Evolutionary conservation across 2,113 vertebrate genomes (phyloP).

Genomic region (Ammospiza nelsoni): DNA sequence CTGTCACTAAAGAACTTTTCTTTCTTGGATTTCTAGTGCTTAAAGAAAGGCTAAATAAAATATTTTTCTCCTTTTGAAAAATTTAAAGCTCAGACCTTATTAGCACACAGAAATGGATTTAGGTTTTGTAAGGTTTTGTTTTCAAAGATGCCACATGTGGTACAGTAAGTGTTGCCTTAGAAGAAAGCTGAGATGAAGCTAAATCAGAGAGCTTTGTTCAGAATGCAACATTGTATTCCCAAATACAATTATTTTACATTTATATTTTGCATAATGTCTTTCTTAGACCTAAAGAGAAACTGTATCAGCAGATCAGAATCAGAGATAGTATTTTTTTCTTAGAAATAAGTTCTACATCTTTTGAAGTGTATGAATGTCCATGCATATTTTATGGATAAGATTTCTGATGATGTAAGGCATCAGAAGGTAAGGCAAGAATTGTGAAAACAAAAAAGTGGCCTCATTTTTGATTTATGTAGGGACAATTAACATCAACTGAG

Average conservation of each 20-base stretch:
- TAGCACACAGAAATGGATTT: neutral
- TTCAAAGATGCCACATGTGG: neutral
- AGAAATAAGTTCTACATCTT: neutral
- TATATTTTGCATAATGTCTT: neutral
- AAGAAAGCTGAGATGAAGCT: neutral
- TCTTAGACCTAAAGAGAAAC: neutral
- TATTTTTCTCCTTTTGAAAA: neutral
- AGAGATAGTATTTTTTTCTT: neutral
- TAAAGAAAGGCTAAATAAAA: neutral
- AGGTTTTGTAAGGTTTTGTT: slow-evolving; percentile 2
- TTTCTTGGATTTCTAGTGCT: neutral
- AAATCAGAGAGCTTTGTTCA: neutral
- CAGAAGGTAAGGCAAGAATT: neutral
- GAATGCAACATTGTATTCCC: neutral
- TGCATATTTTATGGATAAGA: neutral
- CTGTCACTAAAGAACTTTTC: neutral
- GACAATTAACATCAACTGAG: neutral
- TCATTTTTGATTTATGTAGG: neutral
- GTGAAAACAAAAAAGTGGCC: neutral
- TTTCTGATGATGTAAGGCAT: neutral
- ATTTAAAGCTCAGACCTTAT: neutral
- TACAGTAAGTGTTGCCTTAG: neutral
- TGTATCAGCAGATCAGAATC: neutral
- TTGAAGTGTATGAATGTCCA: neutral
- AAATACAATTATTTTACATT: neutral